These are phyloP conservation scores for Lasioglossum malachurum DNA, from an alignment of 2,888 invertebrate species.

Conservation along the genomic window DNA sequence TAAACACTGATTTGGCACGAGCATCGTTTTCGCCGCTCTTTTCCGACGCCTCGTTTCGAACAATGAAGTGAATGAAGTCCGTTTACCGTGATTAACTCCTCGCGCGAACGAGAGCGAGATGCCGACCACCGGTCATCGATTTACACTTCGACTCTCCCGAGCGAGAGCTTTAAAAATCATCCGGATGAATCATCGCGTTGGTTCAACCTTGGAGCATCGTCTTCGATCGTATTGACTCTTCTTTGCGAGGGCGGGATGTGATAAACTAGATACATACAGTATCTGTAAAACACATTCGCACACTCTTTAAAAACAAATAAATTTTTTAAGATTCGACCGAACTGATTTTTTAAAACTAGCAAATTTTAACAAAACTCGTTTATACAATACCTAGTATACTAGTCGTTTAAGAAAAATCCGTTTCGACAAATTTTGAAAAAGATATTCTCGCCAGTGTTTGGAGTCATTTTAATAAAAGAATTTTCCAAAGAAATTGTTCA, in stretches of 20 bases:
- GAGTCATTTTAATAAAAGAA: too few relatives aligned
- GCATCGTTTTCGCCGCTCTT: conserved; percentile 57
- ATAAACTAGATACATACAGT: not conserved
- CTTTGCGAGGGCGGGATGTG: not conserved
- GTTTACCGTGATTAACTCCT: conserved; percentile 76
- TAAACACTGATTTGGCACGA: conserved; percentile 79
- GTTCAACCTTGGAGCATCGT: conserved; percentile 14
- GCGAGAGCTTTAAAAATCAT: conserved; percentile 38
- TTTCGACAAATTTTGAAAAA: too few relatives aligned
- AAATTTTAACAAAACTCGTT: too few relatives aligned
- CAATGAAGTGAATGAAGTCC: conserved; percentile 65
- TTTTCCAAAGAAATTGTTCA: not conserved
- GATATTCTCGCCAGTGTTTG: too few relatives aligned
- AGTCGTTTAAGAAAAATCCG: too few relatives aligned
- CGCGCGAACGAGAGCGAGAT: conserved; percentile 68
- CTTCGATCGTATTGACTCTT: not conserved
- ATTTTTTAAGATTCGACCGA: not conserved
- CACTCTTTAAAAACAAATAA: not conserved
- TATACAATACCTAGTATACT: too few relatives aligned
- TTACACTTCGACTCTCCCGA: conserved; percentile 58
- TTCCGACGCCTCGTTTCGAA: conserved; percentile 62
- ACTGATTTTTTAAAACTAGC: too few relatives aligned
- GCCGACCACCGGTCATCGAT: conserved; percentile 59
- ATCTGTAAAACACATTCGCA: not conserved
- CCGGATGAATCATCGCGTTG: conserved; percentile 40